A percentile compares a stretch with the other conserved stretches of the same genome.
Evolutionary conservation across 2,888 invertebrate genomes (phyloP).

Genomic region (Sympetrum striolatum): DNA sequence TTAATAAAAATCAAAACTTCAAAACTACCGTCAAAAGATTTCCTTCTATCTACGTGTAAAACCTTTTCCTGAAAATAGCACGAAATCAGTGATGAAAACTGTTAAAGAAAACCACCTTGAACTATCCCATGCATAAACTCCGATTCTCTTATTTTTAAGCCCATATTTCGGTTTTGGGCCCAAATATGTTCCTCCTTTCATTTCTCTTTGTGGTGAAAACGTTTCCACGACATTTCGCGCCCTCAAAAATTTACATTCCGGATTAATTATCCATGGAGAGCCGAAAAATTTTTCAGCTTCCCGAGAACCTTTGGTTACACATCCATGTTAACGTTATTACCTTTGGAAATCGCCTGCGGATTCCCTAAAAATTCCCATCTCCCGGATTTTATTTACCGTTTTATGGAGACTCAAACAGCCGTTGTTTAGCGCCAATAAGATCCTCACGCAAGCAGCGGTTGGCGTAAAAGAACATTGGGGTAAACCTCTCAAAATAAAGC

Average conservation of each 20-base stretch:
- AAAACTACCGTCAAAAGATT: neutral
- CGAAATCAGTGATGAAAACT: neutral
- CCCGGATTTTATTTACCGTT: neutral
- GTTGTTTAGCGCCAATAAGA: neutral
- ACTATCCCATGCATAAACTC: neutral
- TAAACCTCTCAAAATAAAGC: neutral
- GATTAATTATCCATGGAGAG: neutral
- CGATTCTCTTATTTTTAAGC: neutral
- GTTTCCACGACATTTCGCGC: neutral
- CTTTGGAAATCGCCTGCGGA: neutral
- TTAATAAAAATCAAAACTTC: neutral
- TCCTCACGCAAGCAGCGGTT: neutral
- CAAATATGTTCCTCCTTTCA: neutral
- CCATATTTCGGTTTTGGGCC: neutral
- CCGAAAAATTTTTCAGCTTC: neutral
- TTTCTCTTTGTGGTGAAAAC: neutral
- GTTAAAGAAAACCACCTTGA: neutral
- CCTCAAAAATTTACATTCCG: neutral
- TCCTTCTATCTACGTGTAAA: neutral
- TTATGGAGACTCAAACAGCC: neutral
- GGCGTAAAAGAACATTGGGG: neutral
- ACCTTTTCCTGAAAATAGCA: neutral
- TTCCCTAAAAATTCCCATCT: neutral
- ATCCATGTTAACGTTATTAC: neutral
- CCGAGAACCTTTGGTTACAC: neutral